Conservation (phyloP, 2,797 vertebrate species). For the Dallia pectoralis region DNA sequence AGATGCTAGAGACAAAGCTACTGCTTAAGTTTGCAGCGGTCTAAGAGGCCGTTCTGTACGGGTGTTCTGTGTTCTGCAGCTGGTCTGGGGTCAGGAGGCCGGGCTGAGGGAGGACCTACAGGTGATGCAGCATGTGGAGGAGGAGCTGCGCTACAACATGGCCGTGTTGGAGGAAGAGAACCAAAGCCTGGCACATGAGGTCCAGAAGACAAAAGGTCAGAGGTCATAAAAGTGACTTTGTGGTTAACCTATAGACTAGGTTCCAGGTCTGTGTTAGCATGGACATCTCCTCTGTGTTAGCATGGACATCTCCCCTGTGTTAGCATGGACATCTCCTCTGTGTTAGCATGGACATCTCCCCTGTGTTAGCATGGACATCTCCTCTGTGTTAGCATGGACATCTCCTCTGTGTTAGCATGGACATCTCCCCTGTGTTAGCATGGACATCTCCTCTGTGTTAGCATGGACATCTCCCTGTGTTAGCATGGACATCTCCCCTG, state of each 20-base stretch:
- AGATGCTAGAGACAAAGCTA: not conserved
- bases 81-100: conserved; percentile 65
- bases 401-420: too few species aligned
- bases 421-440: too few species aligned
- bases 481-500: too few species aligned
- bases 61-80: conserved; percentile 66
- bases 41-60: not conserved
- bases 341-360: too few species aligned
- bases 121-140: conserved; percentile 66
- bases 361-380: too few species aligned
- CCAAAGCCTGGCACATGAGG: conserved; percentile 59
- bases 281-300: too few species aligned
- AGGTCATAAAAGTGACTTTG: not conserved
- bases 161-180: conserved; percentile 74
- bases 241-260: not conserved
- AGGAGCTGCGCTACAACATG: conserved; percentile 65
- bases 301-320: too few species aligned
- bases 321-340: too few species aligned
- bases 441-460: too few species aligned
- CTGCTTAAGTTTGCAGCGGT: not conserved
- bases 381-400: too few species aligned
- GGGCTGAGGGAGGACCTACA: conserved; percentile 64
- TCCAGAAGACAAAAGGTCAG: conserved; percentile 74
- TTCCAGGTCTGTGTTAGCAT: too few species aligned
- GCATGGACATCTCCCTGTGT: too few species aligned